phyloP scores from a whole-genome alignment of 2,888 invertebrate genomes.

The Kryphioiulus occultus region DNA sequence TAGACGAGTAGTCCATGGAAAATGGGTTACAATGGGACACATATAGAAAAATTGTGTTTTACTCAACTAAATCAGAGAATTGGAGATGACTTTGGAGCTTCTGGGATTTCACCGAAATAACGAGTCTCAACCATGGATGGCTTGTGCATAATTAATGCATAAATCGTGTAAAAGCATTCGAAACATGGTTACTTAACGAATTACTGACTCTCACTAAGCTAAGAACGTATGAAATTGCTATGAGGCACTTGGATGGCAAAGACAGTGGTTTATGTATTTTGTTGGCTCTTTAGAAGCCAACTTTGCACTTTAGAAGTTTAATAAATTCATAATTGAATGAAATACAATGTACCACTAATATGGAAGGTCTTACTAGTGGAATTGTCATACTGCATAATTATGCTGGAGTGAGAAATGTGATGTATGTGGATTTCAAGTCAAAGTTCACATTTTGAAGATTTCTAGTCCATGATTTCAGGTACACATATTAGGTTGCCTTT shows the following conservation, averaged over 20 bases:
- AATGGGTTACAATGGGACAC: neutral
- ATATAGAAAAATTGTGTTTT: neutral
- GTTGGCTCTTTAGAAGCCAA: no score
- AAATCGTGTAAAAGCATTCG: neutral
- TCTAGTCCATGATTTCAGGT: no score
- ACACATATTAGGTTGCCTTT: no score
- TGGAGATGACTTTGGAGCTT: neutral
- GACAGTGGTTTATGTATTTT: neutral
- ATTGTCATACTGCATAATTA: no score
- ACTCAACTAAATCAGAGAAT: neutral
- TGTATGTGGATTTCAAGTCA: no score
- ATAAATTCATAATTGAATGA: no score
- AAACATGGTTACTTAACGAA: neutral
- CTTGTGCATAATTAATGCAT: neutral
- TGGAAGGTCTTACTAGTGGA: no score
- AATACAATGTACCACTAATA: no score
- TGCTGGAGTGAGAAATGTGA: no score
- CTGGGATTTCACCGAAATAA: neutral
- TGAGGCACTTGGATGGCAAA: neutral
- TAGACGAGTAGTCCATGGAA: neutral
- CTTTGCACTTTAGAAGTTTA: no score
- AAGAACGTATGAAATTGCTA: neutral
- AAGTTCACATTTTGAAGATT: no score
- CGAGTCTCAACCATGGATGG: neutral
- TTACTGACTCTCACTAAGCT: neutral